Base-by-base conservation (phyloP, 2,797 vertebrate species). In the Meda fulgida region DNA sequence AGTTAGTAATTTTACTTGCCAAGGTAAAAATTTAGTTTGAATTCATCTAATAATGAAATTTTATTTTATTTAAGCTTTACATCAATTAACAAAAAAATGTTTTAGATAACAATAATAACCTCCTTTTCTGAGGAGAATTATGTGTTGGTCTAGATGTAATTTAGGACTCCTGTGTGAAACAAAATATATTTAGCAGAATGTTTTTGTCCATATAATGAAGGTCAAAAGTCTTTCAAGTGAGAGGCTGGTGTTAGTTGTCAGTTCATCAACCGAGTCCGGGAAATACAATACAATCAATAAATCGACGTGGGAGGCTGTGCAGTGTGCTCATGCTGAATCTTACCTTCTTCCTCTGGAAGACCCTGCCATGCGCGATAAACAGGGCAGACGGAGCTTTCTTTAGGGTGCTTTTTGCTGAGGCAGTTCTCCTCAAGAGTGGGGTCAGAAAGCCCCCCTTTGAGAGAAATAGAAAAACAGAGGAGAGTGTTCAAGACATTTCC, bases 291-390 rank as follows among this genome's bases (percentile, higher is more conserved):
- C 16, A 76, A n/a, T 29, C 9, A 48, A 80, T 21, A 78, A 38
- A 48, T 63, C 23, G 19, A 46, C 34, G 13, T 26, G 58, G 31
- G 26, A 51, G 43, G 48, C 51, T 78, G 88, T 67, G 18, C 31
- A 53, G 23, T 67, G 31, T 36, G 19, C 29, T 51, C 29, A 34
- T 31, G 19, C 29, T 55, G 18, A 83, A 13, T 31, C 69, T 34
- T 1, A 97, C 96, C 96, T 95, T 96, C 67, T 84, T 95, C 86
- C 87, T 95, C 90, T 94, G 93, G 88, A 95, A 93, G 58, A 96
- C 95, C 0, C 89, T 94, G 5, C 96, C 95, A 1, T 91, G 95
- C 55, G 94, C 91, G 0, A 91, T 88, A 53, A 91, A 63, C 43
- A 95, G 71, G 0, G 93, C 88, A 0, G 95, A 94, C 0, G 96